Base-by-base conservation (phyloP, 2,888 invertebrate species). In the Lypha dubia region DNA sequence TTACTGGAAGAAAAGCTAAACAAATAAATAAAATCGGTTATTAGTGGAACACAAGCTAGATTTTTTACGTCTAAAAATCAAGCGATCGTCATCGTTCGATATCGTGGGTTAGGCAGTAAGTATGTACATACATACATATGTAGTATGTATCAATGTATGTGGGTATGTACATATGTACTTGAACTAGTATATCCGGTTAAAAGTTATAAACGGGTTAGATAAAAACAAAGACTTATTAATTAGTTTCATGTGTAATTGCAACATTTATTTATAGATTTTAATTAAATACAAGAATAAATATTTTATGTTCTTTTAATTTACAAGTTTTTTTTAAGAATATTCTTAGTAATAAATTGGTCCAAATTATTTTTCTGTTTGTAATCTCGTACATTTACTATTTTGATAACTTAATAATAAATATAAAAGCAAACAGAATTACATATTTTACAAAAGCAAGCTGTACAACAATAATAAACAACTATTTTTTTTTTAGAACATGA, bases 281-380 rank as follows among this genome's bases (percentile, higher is more conserved):
- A 67, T 28, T 1, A 46, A 67, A 67, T 49, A 35, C 32, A 49
- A 49, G 32, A 51, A 67, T 67, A 67, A 49, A 35, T 49, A 20
- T 49, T 35, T 32, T 17, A 67, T 11, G 15, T 11, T 20, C 1
- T 49, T 49, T 28, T 44, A 24, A 46, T 28, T 44, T 38, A 24
- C 38, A 63, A 44, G n/a, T n/a, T 49, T 28, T 49, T 28, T 17
- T 35, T 22, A 46, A n/a, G 32, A 8, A 17, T 17, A 46, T 28
- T 28, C 28, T 46, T 35, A 67, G 32, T 20, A 32, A 67, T 49
- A 67, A 67, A 51, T 67, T 51, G 67, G 67, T 67, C 49, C 67
- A 32, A 15, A 32, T 9, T 32, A 56, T 56, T 56, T 41, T 24
- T 1, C 1, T 41, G 41, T 62, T 58, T 7, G 3, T n/a, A n/a